Conservation (phyloP, 2,888 invertebrate species). For the Sarcophaga variegata region DNA sequence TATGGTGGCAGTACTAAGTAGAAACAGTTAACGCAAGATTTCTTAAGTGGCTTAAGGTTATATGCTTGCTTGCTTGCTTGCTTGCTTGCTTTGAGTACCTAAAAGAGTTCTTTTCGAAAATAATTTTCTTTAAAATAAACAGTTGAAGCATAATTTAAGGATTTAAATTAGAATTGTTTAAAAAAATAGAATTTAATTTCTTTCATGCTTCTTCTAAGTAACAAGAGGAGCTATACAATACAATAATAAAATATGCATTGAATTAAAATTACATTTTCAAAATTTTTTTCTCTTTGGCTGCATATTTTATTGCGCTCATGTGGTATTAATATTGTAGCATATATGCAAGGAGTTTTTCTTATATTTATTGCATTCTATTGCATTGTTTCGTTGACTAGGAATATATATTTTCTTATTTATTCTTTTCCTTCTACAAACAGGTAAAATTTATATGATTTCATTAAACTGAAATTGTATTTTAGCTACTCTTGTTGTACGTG, state of each 20-base stretch:
- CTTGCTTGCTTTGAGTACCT: constrained; percentile 21
- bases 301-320: constrained; percentile 1
- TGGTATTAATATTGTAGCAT: constrained; percentile 21
- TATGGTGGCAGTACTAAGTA: not conserved
- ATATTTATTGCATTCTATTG: constrained; percentile 2
- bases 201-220: not conserved
- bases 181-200: not conserved
- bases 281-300: constrained; percentile 13
- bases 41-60: constrained; percentile 62
- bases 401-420: not conserved
- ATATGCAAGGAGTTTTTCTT: not conserved
- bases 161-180: not conserved
- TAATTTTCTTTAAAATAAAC: constrained; percentile 14
- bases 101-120: constrained; percentile 8
- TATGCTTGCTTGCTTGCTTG: too few relatives aligned
- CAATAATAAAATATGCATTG: not conserved
- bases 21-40: constrained; percentile 42
- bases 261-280: not conserved
- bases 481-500: constrained; percentile 74
- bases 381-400: not conserved
- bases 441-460: constrained; percentile 71
- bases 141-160: constrained; percentile 33
- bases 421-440: constrained; percentile 37
- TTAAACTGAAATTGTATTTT: constrained; percentile 70
- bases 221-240: not conserved